Evolutionary conservation across 2,113 vertebrate genomes (phyloP).

Genomic region (Columbina picui): DNA sequence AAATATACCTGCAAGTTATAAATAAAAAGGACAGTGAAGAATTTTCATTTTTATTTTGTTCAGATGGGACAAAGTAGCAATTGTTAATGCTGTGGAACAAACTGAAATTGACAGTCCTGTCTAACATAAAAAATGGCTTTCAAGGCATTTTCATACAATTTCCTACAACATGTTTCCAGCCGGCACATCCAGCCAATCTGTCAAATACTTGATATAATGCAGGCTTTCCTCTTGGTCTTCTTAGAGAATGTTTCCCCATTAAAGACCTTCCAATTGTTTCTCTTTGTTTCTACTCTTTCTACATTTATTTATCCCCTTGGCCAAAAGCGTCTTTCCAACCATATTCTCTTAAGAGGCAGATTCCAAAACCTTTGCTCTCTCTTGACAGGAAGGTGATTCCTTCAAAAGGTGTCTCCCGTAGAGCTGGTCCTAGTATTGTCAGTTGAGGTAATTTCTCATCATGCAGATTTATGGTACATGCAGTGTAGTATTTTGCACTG

Average conservation of each 20-base stretch:
- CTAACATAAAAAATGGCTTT: background rate
- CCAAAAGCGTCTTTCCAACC: background rate
- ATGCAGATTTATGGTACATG: too few relatives aligned
- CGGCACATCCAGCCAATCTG: background rate
- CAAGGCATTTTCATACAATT: background rate
- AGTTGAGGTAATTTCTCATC: background rate
- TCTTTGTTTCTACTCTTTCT: background rate
- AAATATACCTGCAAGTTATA: conserved; percentile 1
- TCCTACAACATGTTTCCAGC: background rate
- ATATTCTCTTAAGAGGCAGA: background rate
- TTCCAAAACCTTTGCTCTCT: background rate
- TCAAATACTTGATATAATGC: background rate
- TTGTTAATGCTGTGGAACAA: background rate
- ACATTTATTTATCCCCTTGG: background rate
- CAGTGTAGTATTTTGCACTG: background rate
- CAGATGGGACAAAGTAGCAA: background rate
- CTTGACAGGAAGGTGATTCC: background rate
- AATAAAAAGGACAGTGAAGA: background rate
- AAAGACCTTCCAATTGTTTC: background rate
- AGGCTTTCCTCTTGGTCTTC: background rate
- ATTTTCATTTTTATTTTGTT: background rate
- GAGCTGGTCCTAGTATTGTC: background rate
- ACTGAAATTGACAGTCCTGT: fast-evolving
- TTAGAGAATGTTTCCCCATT: background rate
- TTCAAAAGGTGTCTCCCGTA: background rate